Evolutionary conservation across 2,113 vertebrate genomes (phyloP).

Genomic region (Corythoichthys haematopterus): DNA sequence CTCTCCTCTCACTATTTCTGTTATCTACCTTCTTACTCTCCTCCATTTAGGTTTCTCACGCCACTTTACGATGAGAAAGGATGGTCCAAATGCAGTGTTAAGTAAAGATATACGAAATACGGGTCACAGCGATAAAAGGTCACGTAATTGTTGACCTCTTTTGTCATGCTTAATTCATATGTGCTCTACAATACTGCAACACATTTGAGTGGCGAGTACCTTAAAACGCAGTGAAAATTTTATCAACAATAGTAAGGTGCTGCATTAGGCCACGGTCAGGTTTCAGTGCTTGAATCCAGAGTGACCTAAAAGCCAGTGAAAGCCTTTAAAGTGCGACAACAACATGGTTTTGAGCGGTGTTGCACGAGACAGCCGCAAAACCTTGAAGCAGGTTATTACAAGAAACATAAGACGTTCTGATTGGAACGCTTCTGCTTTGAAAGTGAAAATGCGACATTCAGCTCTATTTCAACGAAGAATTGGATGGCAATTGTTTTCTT

Average conservation of each 20-base stretch:
- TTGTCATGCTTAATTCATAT: conserved; percentile 60
- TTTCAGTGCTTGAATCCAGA: conserved; percentile 19
- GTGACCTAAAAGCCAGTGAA: conserved; percentile 47
- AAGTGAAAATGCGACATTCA: not conserved
- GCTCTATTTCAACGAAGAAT: not conserved
- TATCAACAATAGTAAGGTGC: conserved; percentile 9
- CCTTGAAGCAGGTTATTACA: not conserved
- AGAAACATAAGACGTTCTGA: not conserved
- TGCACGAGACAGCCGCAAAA: conserved; percentile 14
- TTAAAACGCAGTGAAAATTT: conserved; percentile 24
- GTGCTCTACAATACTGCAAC: conserved; percentile 28
- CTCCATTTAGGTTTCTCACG: conserved; percentile 18
- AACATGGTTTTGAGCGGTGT: conserved; percentile 34
- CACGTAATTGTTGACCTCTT: conserved; percentile 22
- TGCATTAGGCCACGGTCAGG: conserved; percentile 31
- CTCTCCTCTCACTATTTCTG: conserved; percentile 31
- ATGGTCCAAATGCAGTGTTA: conserved; percentile 28
- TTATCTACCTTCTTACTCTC: not conserved
- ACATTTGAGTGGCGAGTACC: conserved; percentile 30
- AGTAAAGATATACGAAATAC: conserved; percentile 33
- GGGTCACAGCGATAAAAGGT: conserved; percentile 35
- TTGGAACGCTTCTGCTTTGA: not conserved
- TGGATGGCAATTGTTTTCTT: not conserved
- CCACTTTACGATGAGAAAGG: conserved; percentile 30
- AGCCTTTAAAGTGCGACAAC: conserved; percentile 22